Evolutionary conservation across 53 echinoderm and acorn worm species (phyloP).

Genomic region (Apostichopus leukothele): DNA sequence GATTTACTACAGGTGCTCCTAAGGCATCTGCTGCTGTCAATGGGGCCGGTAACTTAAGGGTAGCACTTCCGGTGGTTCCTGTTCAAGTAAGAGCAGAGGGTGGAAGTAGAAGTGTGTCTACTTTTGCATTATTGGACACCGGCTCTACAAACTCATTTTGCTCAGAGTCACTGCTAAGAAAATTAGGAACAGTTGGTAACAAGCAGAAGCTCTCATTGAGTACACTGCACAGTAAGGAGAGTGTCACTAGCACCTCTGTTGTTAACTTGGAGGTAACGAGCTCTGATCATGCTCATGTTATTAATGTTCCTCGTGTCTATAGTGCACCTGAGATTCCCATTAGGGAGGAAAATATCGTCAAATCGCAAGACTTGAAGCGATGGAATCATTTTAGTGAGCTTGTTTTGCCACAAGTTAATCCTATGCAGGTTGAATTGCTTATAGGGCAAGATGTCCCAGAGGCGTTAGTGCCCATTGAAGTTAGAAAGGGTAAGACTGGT

Average conservation of each 20-base stretch:
- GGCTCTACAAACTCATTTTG: constrained; percentile 65
- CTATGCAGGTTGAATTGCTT: constrained; percentile 26
- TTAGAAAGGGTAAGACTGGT: constrained; percentile 12
- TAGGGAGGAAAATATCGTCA: neutral
- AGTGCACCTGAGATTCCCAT: no score
- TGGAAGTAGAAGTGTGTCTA: no score
- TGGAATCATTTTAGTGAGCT: constrained; percentile 47
- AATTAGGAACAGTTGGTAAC: neutral
- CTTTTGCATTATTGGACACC: neutral
- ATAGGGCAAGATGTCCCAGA: constrained; percentile 50
- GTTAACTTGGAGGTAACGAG: constrained; percentile 41
- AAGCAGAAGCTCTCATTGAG: constrained; percentile 17
- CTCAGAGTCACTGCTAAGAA: neutral
- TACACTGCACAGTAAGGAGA: constrained; percentile 39
- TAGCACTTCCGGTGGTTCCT: no score
- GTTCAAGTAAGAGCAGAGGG: no score
- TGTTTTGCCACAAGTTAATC: constrained; percentile 43
- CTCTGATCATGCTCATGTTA: neutral
- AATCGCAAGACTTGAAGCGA: no score
- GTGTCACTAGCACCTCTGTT: neutral
- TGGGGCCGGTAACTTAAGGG: no score
- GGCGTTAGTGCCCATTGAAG: constrained; percentile 37
- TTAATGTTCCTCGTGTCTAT: no score
- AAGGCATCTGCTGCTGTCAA: neutral
- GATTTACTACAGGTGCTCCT: neutral